Evolutionary conservation across 2,888 invertebrate genomes (phyloP).

Genomic region (Eucera pruinosa): DNA sequence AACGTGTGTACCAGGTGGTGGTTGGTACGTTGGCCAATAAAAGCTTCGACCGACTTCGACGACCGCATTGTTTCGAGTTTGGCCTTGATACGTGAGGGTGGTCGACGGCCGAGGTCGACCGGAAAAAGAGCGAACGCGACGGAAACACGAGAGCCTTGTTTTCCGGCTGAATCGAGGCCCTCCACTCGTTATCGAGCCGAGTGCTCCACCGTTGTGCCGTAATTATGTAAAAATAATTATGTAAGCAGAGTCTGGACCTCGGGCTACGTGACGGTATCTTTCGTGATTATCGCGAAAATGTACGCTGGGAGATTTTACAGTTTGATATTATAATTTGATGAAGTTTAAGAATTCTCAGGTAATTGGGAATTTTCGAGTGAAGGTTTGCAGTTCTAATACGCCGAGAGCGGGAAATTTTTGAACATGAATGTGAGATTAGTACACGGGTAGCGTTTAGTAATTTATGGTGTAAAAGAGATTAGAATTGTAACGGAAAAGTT

Average conservation of each 20-base stretch:
- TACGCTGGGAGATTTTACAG: background rate
- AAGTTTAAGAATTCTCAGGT: too few relatives aligned
- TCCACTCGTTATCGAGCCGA: conserved; percentile 27
- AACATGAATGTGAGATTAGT: too few relatives aligned
- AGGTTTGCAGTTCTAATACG: too few relatives aligned
- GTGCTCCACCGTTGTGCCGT: background rate
- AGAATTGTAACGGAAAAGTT: too few relatives aligned
- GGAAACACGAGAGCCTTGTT: conserved; percentile 33
- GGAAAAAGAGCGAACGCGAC: conserved; percentile 38
- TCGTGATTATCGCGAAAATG: background rate
- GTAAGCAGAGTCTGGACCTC: background rate
- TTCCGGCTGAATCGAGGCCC: background rate
- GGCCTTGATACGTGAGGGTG: conserved; percentile 44
- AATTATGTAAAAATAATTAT: conserved; percentile 37
- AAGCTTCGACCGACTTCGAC: conserved; percentile 46
- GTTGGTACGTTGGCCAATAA: conserved; percentile 14
- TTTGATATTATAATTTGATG: too few relatives aligned
- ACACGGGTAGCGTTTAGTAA: too few relatives aligned
- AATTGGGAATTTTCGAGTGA: too few relatives aligned
- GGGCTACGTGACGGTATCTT: background rate
- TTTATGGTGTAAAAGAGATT: too few relatives aligned
- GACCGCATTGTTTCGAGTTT: conserved; percentile 53
- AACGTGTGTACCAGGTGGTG: background rate
- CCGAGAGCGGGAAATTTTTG: too few relatives aligned
- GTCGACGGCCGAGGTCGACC: conserved; percentile 20